Percentiles rank a stretch among this genome's conserved stretches.
Evolutionary conservation across 1,140 invertebrate species (phyloP).

Genomic region (Leptoteleia sp.): DNA sequence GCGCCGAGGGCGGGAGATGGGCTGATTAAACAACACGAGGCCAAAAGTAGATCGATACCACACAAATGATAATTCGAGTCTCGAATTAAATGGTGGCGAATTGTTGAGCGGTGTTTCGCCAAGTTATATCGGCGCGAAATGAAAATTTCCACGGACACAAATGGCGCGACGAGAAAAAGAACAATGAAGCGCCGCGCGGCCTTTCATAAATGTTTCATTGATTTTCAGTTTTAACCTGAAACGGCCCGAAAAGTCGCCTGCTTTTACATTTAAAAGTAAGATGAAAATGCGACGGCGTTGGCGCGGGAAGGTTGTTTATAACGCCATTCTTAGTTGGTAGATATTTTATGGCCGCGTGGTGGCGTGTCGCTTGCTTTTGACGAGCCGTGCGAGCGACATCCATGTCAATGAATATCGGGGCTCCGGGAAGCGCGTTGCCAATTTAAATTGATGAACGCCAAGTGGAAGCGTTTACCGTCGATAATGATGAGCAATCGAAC

Average conservation of each 20-base stretch:
- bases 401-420: conserved; percentile 46
- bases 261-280: conserved; percentile 4
- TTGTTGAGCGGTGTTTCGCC: no score
- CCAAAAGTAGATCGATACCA: no score
- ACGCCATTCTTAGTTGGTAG: conserved; percentile 9
- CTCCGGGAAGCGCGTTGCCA: conserved; percentile 34
- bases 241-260: no score
- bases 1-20: no score
- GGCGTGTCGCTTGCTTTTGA: conserved; percentile 8
- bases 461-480: conserved; percentile 50
- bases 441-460: conserved; percentile 64
- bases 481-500: conserved; percentile 58
- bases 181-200: no score
- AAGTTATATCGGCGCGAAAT: no score
- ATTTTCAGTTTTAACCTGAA: conserved; percentile 10
- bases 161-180: no score
- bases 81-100: no score
- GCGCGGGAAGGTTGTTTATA: not conserved
- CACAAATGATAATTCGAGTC: no score
- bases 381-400: conserved; percentile 19
- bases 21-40: no score
- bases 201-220: no score
- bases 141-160: no score
- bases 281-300: conserved; percentile 5
- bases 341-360: conserved; percentile 23